Conservation (phyloP, 2,113 vertebrate species). For the Zapornia atra region DNA sequence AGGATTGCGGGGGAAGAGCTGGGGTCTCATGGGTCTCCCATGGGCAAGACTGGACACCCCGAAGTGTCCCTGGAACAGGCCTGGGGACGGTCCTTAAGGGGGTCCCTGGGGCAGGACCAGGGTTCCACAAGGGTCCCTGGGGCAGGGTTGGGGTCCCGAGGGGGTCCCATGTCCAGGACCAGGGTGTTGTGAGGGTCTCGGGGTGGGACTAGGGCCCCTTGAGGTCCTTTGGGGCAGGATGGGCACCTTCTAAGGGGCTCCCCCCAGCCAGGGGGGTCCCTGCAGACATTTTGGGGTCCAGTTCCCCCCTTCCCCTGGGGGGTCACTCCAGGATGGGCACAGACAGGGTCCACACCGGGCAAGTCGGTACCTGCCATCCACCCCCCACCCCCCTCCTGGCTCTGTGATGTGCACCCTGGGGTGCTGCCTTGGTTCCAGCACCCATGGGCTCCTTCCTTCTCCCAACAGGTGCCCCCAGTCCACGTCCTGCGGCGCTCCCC, state of each 20-base stretch:
- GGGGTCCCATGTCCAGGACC: background rate
- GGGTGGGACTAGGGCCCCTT: background rate
- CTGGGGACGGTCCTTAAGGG: background rate
- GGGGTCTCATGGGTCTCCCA: background rate
- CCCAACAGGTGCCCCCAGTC: background rate
- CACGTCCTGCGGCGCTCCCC: slow-evolving; percentile 2
- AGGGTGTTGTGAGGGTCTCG: background rate
- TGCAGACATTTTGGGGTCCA: background rate
- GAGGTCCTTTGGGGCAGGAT: background rate
- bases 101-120: background rate
- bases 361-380: no score
- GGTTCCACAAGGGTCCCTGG: background rate
- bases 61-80: background rate
- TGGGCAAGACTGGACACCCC: background rate
- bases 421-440: background rate
- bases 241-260: background rate
- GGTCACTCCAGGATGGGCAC: fast-evolving
- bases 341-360: no score
- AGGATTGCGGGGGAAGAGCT: fast-evolving
- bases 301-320: no score
- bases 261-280: background rate
- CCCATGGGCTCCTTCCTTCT: background rate
- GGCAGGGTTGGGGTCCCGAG: background rate
- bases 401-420: fast-evolving
- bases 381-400: no score